Base-by-base conservation (phyloP, 2,888 invertebrate species). In the Papilio demoleus region DNA sequence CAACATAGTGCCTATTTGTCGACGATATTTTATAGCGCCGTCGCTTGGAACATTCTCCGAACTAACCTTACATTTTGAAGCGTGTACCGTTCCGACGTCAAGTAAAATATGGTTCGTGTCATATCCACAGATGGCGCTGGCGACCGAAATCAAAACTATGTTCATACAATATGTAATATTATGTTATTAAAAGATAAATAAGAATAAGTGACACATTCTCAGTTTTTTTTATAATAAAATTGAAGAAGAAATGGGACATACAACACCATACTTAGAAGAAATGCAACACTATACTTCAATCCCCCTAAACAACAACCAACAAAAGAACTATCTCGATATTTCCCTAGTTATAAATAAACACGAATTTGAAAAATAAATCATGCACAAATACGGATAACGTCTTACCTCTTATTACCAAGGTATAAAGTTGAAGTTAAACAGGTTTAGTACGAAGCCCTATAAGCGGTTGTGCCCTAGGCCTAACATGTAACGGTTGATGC, bases 401-500 rank as follows among this genome's bases (percentile, higher is more conserved):
- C 4, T 56, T 5, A 1, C n/a, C 9, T 17, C 31, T 56, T 56
- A 56, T 27, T 27, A 56, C 31, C 8, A 31, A 31, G 53, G 31
- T 4, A 38, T 60, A 60, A 60, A 27, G 60, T 14, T 65, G 59
- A 66, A 67, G 36, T 45, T 65, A 40, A 62, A 62, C 56, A 65
- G 50, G 36, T 64, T 64, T 69, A 65, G 60, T 63, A 60, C 68
- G 65, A 70, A 67, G 67, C 63, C 71, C 66, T 67, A 71, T 70
- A 69, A 73, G 70, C 64, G 45, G 45, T 70, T 76, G 74, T 77
- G 74, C 72, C 75, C 71, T 64, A 71, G 73, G 75, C 78, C 75
- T 73, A 70, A 69, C 75, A 71, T 73, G 81, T 90, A 90, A 90
- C 90, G 90, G 90, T 85, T 80, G 84, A 80, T 80, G 83, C 87